Conservation (phyloP, 2,797 vertebrate species). For the Antrozous pallidus region DNA sequence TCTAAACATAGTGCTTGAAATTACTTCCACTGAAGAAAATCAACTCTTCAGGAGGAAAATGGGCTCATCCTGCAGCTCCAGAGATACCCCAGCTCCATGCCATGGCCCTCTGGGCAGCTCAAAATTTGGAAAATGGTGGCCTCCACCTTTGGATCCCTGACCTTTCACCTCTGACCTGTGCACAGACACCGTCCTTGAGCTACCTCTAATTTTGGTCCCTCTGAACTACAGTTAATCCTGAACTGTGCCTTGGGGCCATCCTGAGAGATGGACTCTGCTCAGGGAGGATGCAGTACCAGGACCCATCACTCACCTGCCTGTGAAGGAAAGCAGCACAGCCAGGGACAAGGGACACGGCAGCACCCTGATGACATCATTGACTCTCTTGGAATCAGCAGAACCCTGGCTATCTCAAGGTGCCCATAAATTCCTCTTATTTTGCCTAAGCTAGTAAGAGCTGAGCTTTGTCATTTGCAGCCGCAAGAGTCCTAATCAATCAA, state of each 20-base stretch:
- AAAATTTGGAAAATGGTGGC: accelerated
- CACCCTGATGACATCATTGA: accelerated
- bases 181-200: not conserved
- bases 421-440: not conserved
- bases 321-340: not conserved
- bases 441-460: not conserved
- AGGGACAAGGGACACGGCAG: not conserved
- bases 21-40: not conserved
- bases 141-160: not conserved
- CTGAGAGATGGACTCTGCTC: accelerated
- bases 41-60: not conserved
- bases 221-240: not conserved
- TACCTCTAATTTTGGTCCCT: not conserved
- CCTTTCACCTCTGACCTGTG: not conserved
- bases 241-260: not conserved
- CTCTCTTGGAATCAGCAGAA: too few species aligned
- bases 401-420: not conserved
- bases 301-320: too few species aligned
- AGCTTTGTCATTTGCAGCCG: not conserved
- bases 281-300: too few species aligned
- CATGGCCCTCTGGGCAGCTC: not conserved
- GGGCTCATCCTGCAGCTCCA: accelerated
- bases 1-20: constrained; percentile 6
- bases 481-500: not conserved
- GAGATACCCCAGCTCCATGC: accelerated